Percentiles rank a stretch among this genome's conserved stretches.
These are phyloP conservation scores for Drosophila infuscata DNA, from an alignment of 2,888 invertebrate species.

Conservation along the genomic window DNA sequence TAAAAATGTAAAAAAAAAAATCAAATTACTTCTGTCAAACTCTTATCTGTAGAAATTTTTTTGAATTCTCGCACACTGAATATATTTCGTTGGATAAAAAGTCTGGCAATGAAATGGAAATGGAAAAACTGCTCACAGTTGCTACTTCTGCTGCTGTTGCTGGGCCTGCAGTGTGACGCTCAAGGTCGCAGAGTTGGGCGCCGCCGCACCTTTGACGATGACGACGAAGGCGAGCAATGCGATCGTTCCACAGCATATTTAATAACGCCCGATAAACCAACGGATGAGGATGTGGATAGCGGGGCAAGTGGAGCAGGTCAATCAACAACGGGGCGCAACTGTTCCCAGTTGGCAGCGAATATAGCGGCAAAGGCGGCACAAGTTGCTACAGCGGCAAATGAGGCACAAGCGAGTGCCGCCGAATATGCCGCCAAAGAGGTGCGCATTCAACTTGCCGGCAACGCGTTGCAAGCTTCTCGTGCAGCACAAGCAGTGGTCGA, in stretches of 20 bases:
- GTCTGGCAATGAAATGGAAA: background rate
- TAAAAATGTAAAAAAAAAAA: background rate
- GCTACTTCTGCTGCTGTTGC: background rate
- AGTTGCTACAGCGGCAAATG: slow-evolving; percentile 89
- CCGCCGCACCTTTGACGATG: background rate
- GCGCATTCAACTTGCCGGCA: slow-evolving; percentile 89
- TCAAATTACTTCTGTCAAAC: background rate
- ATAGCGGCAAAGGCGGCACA: slow-evolving; percentile 25
- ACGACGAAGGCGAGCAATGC: background rate
- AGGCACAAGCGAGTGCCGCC: slow-evolving; percentile 90
- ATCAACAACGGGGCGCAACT: background rate
- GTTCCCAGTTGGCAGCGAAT: slow-evolving; percentile 13
- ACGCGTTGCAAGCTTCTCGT: slow-evolving; percentile 89
- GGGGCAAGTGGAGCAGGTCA: background rate
- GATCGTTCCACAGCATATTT: background rate
- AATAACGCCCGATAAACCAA: background rate
- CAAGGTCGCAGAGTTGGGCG: background rate
- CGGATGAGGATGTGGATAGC: background rate
- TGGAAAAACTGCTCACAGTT: background rate
- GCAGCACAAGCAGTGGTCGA: slow-evolving; percentile 89
- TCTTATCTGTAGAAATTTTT: background rate
- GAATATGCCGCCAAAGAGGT: slow-evolving; percentile 90
- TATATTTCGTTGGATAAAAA: background rate
- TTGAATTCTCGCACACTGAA: background rate
- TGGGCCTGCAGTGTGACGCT: background rate